Evolutionary conservation across 2,113 vertebrate species (phyloP).

Genomic region (Columba janthina): DNA sequence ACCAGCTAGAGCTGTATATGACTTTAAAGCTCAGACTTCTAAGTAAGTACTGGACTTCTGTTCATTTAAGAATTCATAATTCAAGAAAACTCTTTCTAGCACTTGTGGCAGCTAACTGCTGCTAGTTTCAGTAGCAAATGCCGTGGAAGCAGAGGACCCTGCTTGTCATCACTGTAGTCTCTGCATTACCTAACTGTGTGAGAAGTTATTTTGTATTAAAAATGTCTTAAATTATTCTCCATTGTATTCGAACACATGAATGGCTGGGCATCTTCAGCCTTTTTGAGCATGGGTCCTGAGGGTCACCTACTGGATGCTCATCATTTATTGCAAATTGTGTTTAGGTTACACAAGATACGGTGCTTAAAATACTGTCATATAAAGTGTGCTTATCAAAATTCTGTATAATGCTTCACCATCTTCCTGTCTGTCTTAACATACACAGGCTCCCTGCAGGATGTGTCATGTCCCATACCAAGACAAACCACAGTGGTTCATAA

Average conservation of each 20-base stretch:
- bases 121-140: not conserved
- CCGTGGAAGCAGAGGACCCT: not conserved
- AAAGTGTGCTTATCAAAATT: not conserved
- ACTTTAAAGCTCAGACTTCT: conserved; percentile 97
- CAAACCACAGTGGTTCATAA: not conserved
- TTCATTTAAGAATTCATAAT: not conserved
- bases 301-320: not conserved
- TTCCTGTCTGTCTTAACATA: not conserved
- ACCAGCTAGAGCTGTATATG: conserved; percentile 95
- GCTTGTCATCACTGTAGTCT: not conserved
- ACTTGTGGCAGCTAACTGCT: not conserved
- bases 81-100: not conserved
- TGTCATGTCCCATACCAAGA: not conserved
- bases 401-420: not conserved
- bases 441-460: not conserved
- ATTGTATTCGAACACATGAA: not conserved
- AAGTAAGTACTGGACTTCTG: conserved; percentile 86
- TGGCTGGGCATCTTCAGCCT: not conserved
- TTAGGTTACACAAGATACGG: not conserved
- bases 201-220: not conserved
- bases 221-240: not conserved
- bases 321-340: not conserved
- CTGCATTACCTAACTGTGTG: not conserved
- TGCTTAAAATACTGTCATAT: not conserved
- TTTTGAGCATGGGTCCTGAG: not conserved